phyloP scores from a whole-genome alignment of 2,113 vertebrate species.

The Rhizomys pruinosus region DNA sequence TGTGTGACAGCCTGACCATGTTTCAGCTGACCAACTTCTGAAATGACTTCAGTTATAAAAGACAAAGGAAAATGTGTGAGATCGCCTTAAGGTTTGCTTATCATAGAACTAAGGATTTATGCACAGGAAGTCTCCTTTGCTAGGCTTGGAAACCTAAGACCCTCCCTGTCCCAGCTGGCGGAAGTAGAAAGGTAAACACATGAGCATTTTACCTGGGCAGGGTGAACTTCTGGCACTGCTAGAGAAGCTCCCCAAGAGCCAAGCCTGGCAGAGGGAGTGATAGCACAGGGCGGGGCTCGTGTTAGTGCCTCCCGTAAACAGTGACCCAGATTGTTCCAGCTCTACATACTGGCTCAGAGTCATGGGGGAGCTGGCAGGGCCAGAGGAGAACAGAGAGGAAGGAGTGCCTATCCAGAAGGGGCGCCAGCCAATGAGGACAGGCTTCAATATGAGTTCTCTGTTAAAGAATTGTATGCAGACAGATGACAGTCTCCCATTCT shows the following conservation, averaged over 20 bases:
- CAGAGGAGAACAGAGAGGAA: background rate
- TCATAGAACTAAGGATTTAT: background rate
- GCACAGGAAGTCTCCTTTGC: background rate
- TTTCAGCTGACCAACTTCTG: background rate
- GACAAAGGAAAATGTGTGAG: background rate
- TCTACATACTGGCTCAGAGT: background rate
- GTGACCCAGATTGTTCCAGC: background rate
- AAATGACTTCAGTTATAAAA: background rate
- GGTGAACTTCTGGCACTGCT: conserved; percentile 2
- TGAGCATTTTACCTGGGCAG: background rate
- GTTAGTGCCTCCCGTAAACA: background rate
- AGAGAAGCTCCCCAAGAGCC: conserved; percentile 4
- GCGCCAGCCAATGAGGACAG: background rate
- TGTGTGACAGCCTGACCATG: background rate
- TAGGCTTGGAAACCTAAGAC: background rate
- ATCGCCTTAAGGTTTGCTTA: background rate
- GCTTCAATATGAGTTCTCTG: background rate
- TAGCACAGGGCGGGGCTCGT: background rate
- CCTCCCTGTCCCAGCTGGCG: background rate
- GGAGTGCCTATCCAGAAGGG: background rate
- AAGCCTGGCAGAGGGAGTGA: background rate
- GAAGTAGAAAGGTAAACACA: conserved; percentile 45
- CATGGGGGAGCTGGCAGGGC: background rate
- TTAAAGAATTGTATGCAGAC: conserved; percentile 24
- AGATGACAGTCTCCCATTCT: background rate